phyloP scores from a whole-genome alignment of 2,113 vertebrate genomes.

The Aythya baeri region DNA sequence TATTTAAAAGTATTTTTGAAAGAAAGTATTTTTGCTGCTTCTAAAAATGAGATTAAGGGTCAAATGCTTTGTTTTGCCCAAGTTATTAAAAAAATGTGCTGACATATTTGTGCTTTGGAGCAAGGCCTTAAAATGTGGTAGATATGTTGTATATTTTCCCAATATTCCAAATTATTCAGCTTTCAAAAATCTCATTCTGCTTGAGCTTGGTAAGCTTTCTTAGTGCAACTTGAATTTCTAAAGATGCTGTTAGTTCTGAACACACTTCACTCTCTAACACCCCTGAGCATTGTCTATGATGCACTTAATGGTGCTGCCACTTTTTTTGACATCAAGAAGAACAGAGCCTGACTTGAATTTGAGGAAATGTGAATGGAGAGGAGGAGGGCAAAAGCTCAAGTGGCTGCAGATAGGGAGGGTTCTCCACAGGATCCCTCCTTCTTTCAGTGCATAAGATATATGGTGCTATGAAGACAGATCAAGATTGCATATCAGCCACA shows the following conservation, averaged over 20 bases:
- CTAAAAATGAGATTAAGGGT: background rate
- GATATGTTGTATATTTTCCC: background rate
- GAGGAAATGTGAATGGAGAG: background rate
- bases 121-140: constrained; percentile 47
- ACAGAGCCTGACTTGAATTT: background rate
- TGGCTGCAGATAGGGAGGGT: background rate
- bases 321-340: background rate
- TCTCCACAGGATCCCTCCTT: constrained; percentile 39
- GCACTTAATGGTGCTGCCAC: background rate
- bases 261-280: background rate
- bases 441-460: background rate
- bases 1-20: constrained; percentile 1
- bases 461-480: constrained; percentile 10
- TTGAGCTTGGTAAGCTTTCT: background rate
- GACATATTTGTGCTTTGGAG: background rate
- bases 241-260: background rate
- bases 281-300: background rate
- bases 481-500: background rate
- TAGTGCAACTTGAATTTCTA: background rate
- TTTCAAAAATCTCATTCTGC: background rate
- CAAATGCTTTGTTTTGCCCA: constrained; percentile 32
- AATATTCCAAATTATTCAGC: background rate
- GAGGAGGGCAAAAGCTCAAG: constrained; percentile 43
- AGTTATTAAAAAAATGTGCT: constrained; percentile 30
- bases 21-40: background rate